Evolutionary conservation across 2,113 vertebrate species (phyloP), one percentile per base, ranked within the genome.

Genomic region (Muscicapa adusta): DNA sequence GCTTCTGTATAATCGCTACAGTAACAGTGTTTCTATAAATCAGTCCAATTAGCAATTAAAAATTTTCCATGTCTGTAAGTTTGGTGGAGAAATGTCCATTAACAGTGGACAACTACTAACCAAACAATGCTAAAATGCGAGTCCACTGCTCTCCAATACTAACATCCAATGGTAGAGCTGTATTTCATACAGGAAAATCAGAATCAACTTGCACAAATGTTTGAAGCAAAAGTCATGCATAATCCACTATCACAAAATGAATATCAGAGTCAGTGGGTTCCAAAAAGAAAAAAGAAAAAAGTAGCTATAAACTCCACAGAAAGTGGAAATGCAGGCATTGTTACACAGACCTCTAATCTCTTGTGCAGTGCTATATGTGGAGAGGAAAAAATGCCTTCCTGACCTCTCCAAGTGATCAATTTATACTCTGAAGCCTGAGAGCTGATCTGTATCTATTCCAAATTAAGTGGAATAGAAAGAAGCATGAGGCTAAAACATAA

Each of bases 371-470:
- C 57, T 95, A 45, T 88, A 94, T 33, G 53, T 83, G 82, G 91
- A 95, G 93, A 94, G 47, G 72, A 77, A 95, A 85, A 96, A 96
- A 93, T 90, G 79, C 79, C 79, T 96, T 88, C 68, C 85, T 97
- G 96, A 97, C 95, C 90, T 94, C 93, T 96, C 88, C 93, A 94
- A 91, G 89, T 93, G 94, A 97, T 93, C 90, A 95, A 72, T 96
- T 97, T 96, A 91, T 57, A 93, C 83, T 96, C 94, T 95, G 94
- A 95, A 96, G 56, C 72, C 68, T 81, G 88, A 95, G 56, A 96
- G 51, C 75, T 88, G 88, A 95, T 96, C 85, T 95, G 60, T 95
- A 95, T 96, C 94, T 96, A 84, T 95, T 94, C 85, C 82, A 96
- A 97, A 96, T 96, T 95, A 97, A 97, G 82, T 95, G 81, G 54